Conservation (phyloP, 2,888 invertebrate species). For the Cantharis flavilabris region DNA sequence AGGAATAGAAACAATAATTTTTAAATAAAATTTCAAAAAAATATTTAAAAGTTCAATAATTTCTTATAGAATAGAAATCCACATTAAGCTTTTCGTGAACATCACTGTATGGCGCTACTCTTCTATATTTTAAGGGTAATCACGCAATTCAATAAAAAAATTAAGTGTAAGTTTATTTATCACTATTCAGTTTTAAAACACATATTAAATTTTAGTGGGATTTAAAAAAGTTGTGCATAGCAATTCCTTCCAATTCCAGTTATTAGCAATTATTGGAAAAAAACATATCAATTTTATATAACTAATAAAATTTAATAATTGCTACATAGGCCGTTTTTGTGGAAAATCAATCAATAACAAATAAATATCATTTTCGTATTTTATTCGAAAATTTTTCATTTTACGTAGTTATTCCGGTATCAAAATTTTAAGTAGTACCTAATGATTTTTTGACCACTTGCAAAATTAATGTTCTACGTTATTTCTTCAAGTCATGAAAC, state of each 20-base stretch:
- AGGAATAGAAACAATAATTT: too few species aligned
- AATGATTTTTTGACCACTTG: background rate
- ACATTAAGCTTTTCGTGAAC: background rate
- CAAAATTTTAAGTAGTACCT: background rate
- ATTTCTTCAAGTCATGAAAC: background rate
- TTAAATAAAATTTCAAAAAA: too few species aligned
- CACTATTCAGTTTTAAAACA: background rate
- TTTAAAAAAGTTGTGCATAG: background rate
- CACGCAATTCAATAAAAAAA: background rate
- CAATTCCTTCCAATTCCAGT: background rate
- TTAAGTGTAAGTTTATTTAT: background rate
- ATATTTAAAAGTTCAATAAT: background rate
- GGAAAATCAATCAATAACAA: background rate
- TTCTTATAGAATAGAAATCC: background rate
- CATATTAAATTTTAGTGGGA: background rate
- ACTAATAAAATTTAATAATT: background rate
- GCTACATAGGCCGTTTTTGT: background rate
- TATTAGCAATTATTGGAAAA: background rate
- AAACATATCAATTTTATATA: background rate
- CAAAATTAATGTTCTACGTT: background rate
- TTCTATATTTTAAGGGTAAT: background rate
- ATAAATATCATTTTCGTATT: background rate
- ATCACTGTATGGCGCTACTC: background rate
- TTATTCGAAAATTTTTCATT: background rate
- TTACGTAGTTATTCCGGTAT: background rate